Conservation (phyloP, 2,888 invertebrate genomes). For the Hydrotaea cyrtoneurina region DNA sequence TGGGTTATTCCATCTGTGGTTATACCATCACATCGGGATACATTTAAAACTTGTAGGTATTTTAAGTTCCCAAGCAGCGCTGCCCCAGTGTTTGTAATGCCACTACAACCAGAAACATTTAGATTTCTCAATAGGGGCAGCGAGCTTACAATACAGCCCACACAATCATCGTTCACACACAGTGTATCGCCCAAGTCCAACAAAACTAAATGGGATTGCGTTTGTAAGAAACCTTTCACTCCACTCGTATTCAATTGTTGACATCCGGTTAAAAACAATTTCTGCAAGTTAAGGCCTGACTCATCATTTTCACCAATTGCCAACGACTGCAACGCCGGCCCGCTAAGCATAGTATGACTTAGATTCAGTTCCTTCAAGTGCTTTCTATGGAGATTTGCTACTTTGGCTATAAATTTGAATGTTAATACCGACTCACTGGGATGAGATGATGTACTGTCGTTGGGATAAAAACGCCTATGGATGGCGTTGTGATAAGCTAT, state of each 20-base stretch:
- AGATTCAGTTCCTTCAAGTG: conserved; percentile 84
- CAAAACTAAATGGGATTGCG: conserved; percentile 82
- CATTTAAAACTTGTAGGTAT: conserved; percentile 83
- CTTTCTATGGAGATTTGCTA: conserved; percentile 82
- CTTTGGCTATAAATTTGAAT: conserved; percentile 85
- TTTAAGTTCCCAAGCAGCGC: conserved; percentile 82
- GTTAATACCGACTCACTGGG: conserved; percentile 88
- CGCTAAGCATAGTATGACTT: conserved; percentile 86
- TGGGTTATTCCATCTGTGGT: conserved; percentile 84
- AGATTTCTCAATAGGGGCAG: conserved; percentile 83
- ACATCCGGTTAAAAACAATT: conserved; percentile 74
- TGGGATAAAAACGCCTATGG: conserved; percentile 86
- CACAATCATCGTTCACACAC: conserved; percentile 85
- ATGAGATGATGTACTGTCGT: conserved; percentile 73
- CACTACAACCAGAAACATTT: conserved; percentile 85
- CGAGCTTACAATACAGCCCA: conserved; percentile 83
- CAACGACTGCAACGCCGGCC: conserved; percentile 82
- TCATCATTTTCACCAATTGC: conserved; percentile 82
- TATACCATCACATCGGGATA: conserved; percentile 86
- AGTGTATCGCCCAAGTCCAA: conserved; percentile 85
- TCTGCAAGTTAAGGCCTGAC: conserved; percentile 77
- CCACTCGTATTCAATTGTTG: conserved; percentile 75
- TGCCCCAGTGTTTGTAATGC: conserved; percentile 85
- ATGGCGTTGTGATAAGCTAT: conserved; percentile 87
- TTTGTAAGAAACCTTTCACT: conserved; percentile 72